Conservation (phyloP, 2,888 invertebrate species). For the Macaria liturata region DNA sequence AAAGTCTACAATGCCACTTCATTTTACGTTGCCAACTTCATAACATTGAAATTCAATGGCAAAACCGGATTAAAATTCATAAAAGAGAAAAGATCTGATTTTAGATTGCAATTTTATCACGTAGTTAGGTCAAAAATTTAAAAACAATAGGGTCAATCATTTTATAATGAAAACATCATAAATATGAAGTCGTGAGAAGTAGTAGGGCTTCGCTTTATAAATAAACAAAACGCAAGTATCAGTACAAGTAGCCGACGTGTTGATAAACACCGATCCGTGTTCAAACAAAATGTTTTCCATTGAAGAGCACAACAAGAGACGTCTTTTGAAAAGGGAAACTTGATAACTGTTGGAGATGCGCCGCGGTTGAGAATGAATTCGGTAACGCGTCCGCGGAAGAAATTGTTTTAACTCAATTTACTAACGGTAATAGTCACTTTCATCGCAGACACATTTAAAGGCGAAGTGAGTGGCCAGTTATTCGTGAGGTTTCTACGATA, state of each 20-base stretch:
- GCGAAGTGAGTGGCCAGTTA: slow-evolving; percentile 81
- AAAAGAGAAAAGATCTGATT: neutral
- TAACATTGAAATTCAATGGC: slow-evolving; percentile 6
- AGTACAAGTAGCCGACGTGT: slow-evolving; percentile 53
- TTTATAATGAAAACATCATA: slow-evolving; percentile 19
- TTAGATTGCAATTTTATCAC: no score
- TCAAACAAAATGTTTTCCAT: slow-evolving; percentile 58
- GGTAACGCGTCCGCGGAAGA: slow-evolving; percentile 56
- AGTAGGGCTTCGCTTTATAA: slow-evolving; percentile 50
- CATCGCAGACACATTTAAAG: slow-evolving; percentile 81
- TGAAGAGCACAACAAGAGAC: slow-evolving; percentile 45
- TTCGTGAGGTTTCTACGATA: slow-evolving; percentile 83
- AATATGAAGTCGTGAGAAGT: slow-evolving; percentile 53
- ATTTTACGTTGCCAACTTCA: slow-evolving; percentile 12
- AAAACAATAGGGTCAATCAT: neutral
- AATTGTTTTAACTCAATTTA: slow-evolving; percentile 76
- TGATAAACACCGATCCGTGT: slow-evolving; percentile 60
- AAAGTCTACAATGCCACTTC: slow-evolving; percentile 9
- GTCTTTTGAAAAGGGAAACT: slow-evolving; percentile 40
- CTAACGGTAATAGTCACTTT: slow-evolving; percentile 81
- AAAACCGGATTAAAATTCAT: neutral
- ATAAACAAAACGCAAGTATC: slow-evolving; percentile 58
- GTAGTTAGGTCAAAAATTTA: neutral
- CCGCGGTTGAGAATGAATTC: slow-evolving; percentile 44
- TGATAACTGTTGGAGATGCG: slow-evolving; percentile 33